A percentile compares a stretch with the other conserved stretches of the same genome.
Conservation (phyloP, 2,113 vertebrate species). For the Alectura lathami region DNA sequence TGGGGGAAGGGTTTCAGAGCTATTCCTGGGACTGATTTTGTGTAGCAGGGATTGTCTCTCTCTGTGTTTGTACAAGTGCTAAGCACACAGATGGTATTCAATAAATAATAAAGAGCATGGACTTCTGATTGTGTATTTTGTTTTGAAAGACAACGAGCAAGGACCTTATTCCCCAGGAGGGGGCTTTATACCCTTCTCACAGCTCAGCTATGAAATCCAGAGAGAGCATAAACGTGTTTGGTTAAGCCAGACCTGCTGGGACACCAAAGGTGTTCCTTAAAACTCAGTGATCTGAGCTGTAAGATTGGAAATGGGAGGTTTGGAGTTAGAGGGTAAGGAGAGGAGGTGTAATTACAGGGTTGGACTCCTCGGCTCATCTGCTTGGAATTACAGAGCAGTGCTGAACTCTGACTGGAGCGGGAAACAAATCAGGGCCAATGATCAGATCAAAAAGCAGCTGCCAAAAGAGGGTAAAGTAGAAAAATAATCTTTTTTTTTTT, state of each 20-base stretch:
- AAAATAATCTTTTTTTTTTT: conserved; percentile 51
- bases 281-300: conserved; percentile 65
- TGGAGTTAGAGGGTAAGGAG: conserved; percentile 77
- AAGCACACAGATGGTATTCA: conserved; percentile 35
- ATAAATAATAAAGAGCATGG: conserved; percentile 59
- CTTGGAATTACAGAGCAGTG: conserved; percentile 85
- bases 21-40: neutral
- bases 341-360: conserved; percentile 85
- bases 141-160: conserved; percentile 34
- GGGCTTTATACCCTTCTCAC: neutral
- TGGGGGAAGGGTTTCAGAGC: conserved; percentile 8
- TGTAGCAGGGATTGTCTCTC: neutral
- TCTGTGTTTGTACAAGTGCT: conserved; percentile 57
- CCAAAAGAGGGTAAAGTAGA: conserved; percentile 71
- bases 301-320: conserved; percentile 70
- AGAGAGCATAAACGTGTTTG: neutral
- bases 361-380: conserved; percentile 81
- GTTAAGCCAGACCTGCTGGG: conserved; percentile 61
- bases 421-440: conserved; percentile 80
- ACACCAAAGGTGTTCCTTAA: conserved; percentile 72
- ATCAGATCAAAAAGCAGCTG: conserved; percentile 83
- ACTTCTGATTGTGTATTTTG: conserved; percentile 31
- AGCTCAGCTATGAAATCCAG: neutral
- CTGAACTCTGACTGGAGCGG: conserved; percentile 82
- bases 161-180: conserved; percentile 21